Conservation (phyloP, 1,140 invertebrate species). For the Reticulitermes speratus region DNA sequence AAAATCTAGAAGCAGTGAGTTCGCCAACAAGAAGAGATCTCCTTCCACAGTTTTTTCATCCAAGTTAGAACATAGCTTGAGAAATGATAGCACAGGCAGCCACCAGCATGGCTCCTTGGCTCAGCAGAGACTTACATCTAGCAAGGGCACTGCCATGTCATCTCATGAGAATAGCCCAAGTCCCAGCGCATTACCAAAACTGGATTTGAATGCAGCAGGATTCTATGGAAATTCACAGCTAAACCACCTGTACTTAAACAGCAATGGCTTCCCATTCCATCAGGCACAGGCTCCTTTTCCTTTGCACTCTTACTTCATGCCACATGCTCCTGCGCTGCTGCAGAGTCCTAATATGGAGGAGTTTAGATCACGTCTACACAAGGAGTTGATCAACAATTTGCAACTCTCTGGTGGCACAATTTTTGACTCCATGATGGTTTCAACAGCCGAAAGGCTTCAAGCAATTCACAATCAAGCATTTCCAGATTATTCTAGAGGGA, state of each 20-base stretch:
- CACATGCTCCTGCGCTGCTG: constrained; percentile 52
- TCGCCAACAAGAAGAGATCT: constrained; percentile 8
- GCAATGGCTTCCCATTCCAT: constrained; percentile 26
- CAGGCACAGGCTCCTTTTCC: constrained; percentile 48
- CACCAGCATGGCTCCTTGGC: neutral
- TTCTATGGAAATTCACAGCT: constrained; percentile 35
- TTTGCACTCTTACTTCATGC: constrained; percentile 55
- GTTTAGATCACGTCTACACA: constrained; percentile 53
- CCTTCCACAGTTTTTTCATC: neutral
- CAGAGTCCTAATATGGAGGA: constrained; percentile 63
- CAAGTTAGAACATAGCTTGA: neutral
- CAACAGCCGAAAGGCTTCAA: constrained; percentile 40
- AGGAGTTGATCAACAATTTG: constrained; percentile 62
- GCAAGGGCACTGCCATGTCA: constrained; percentile 6
- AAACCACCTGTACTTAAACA: constrained; percentile 53
- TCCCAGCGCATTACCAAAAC: neutral
- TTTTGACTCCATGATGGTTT: constrained; percentile 54
- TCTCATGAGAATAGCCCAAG: neutral
- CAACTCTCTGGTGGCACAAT: constrained; percentile 58
- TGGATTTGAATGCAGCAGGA: neutral
- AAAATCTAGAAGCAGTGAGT: constrained; percentile 37
- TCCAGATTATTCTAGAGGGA: neutral
- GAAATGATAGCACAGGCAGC: neutral
- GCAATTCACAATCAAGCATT: constrained; percentile 39
- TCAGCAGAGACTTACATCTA: neutral